Evolutionary conservation across 2,888 invertebrate species (phyloP).

Genomic region (Parnassius apollo): DNA sequence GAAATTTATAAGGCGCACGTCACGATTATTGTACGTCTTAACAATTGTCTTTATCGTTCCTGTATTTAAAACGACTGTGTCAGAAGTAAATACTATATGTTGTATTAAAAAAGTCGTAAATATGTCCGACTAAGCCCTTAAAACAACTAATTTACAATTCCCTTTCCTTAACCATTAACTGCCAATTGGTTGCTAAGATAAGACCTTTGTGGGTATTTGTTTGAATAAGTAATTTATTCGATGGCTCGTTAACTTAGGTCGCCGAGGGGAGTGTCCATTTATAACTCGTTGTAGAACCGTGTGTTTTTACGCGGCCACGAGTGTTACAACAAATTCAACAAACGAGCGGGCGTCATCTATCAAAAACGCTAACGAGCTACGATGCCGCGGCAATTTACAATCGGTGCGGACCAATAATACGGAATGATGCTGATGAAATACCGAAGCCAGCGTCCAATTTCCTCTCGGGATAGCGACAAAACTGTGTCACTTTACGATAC

Average conservation of each 20-base stretch:
- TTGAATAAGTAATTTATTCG: conserved; percentile 65
- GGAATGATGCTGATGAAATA: conserved; percentile 67
- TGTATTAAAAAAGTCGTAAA: too few species aligned
- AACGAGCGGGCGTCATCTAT: conserved; percentile 77
- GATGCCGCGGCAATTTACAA: conserved; percentile 74
- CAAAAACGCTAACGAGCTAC: conserved; percentile 78
- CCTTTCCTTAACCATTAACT: not conserved
- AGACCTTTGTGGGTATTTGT: conserved; percentile 39
- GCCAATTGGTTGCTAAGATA: conserved; percentile 26
- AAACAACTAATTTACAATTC: not conserved
- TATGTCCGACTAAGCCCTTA: not conserved
- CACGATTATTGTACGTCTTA: conserved; percentile 76
- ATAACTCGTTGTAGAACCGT: conserved; percentile 74
- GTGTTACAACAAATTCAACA: conserved; percentile 77
- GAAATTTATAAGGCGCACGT: conserved; percentile 74
- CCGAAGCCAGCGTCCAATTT: conserved; percentile 48
- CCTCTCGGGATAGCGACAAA: conserved; percentile 48
- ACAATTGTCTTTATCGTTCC: conserved; percentile 37
- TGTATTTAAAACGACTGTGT: too few species aligned
- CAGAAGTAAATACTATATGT: too few species aligned
- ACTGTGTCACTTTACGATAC: conserved; percentile 41
- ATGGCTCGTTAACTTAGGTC: conserved; percentile 76
- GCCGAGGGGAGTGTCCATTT: conserved; percentile 78
- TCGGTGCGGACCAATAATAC: conserved; percentile 69
- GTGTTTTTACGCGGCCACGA: conserved; percentile 72